A percentile compares a stretch with the other conserved stretches of the same genome.
phyloP scores from a whole-genome alignment of 2,888 invertebrate species.

The Oscheius sp. region DNA sequence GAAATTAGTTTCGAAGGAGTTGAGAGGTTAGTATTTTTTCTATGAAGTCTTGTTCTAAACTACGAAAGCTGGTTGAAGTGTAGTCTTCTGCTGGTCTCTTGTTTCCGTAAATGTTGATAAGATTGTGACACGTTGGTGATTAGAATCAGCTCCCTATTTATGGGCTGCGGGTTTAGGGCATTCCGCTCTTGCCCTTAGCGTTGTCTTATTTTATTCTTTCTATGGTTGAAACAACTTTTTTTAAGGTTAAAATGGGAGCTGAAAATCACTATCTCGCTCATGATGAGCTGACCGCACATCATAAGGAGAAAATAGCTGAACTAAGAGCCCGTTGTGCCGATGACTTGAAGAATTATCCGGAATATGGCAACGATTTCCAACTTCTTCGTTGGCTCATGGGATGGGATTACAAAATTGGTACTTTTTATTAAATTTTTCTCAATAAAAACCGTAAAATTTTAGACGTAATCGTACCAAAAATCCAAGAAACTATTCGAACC shows the following conservation, averaged over 20 bases:
- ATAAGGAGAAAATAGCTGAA: slow-evolving; percentile 48
- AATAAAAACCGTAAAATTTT: slow-evolving; percentile 3
- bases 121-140: too few species aligned
- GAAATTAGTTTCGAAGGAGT: too few species aligned
- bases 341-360: slow-evolving; percentile 37
- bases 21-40: too few species aligned
- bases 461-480: slow-evolving; percentile 52
- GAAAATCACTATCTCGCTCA: slow-evolving; percentile 44
- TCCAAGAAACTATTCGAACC: slow-evolving; percentile 37
- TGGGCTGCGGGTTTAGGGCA: too few species aligned
- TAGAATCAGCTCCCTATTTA: too few species aligned
- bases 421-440: neutral
- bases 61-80: too few species aligned
- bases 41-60: too few species aligned
- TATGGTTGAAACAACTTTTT: too few species aligned
- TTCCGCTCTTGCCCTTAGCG: too few species aligned
- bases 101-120: too few species aligned
- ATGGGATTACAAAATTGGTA: slow-evolving; percentile 62
- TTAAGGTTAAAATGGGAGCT: slow-evolving; percentile 39
- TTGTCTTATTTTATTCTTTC: too few species aligned
- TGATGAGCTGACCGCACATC: slow-evolving; percentile 36
- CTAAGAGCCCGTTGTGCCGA: slow-evolving; percentile 35
- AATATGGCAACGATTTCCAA: slow-evolving; percentile 63
- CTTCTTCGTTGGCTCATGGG: slow-evolving; percentile 66
- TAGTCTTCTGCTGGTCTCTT: too few species aligned